Evolutionary conservation across 2,113 vertebrate genomes (phyloP), one percentile per base, ranked within the genome.

Genomic region (Mungos mungo): DNA sequence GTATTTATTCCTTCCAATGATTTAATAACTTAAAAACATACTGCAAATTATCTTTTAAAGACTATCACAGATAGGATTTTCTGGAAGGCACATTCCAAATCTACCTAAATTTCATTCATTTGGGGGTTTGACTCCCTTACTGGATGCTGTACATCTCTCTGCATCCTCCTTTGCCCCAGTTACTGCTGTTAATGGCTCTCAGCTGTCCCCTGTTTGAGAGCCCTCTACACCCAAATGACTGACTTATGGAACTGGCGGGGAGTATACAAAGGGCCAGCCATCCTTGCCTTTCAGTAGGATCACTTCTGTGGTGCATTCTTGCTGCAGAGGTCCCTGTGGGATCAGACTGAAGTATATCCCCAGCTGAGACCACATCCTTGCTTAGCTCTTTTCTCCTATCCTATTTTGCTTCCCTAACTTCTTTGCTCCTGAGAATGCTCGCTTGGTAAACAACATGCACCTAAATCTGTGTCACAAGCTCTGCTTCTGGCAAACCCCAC

Each of bases 1-100:
- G 8, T 12, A 82, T n/a, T 65, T 81, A 74, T 65, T 69, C 82
- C 35, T 79, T 83, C 47, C n/a, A 83, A 90, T 84, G 25, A 86
- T n/a, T 54, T 35, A 77, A 31, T 88, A 68, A 80, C 92, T 88
- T 94, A 33, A 77, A 92, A 96, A 87, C 31, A 5, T 52, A 80
- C 35, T 76, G 89, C 47, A 79, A 68, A 76, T 47, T 12, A 66
- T 10, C 31, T 92, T 41, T 97, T 69, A 92, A 93, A 92, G 18
- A 35, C 18, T 74, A 60, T 7, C 38, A 0, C 15, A 50, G 11
- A 19, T 33, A 16, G 33, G 41, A 74, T 3, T 92, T 92, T 71
- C 77, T 47, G n/a, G 47, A 88, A 63, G 31, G 27, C 33, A 72
- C 52, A 66, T 87, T 86, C 6, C 8, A 77, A 65, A 52, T 71